Percentiles rank a stretch among this genome's conserved stretches.
These are phyloP conservation scores for Apostichopus californicus DNA, from an alignment of 35 echinoderm and acorn worm genomes.

Conservation along the genomic window DNA sequence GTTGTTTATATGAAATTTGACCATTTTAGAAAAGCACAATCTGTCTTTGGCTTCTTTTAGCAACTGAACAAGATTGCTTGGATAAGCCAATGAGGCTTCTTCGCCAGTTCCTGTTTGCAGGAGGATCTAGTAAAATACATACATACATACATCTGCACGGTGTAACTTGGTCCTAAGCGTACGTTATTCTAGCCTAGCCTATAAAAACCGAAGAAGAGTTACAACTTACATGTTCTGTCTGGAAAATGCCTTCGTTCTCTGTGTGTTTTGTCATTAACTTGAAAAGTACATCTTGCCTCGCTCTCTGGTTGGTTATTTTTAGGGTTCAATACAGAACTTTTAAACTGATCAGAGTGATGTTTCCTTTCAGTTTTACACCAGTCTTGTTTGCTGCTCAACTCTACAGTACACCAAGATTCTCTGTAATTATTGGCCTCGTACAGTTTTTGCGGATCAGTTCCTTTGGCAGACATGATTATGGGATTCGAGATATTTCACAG, in stretches of 20 bases:
- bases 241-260: constrained; percentile 88
- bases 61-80: no score
- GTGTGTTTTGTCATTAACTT: constrained; percentile 90
- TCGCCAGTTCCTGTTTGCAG: no score
- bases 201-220: background rate
- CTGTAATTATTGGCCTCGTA: constrained; percentile 89
- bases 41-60: no score
- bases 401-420: constrained; percentile 97
- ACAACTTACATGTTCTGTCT: constrained; percentile 86
- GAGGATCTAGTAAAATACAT: no score
- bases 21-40: no score
- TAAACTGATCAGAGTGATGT: constrained; percentile 81
- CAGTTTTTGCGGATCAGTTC: constrained; percentile 67
- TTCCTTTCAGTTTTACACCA: constrained; percentile 87
- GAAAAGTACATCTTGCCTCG: constrained; percentile 86
- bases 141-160: background rate
- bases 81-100: no score
- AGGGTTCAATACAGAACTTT: constrained; percentile 80
- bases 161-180: background rate
- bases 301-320: constrained; percentile 78
- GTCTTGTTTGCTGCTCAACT: constrained; percentile 79
- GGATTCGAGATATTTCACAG: background rate
- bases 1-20: no score
- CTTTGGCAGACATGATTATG: constrained; percentile 26
- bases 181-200: background rate